A percentile compares a stretch with the other conserved stretches of the same genome.
These are phyloP conservation scores for Odontamblyopus rebecca DNA, from an alignment of 2,797 vertebrate genomes.

Conservation along the genomic window DNA sequence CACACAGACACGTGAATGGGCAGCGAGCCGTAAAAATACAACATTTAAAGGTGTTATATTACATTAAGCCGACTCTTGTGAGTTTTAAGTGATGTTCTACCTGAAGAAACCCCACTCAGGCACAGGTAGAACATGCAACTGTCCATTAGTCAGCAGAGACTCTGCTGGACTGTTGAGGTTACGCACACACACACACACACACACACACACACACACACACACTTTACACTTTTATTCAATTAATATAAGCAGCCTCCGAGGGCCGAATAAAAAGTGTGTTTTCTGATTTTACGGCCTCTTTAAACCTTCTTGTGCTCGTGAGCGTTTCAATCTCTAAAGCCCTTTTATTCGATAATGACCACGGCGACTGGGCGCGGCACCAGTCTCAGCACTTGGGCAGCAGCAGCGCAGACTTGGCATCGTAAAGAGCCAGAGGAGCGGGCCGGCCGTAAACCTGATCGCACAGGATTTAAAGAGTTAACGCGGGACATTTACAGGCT, in stretches of 20 bases:
- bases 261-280: slow-evolving; percentile 52
- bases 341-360: slow-evolving; percentile 71
- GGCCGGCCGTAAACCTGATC: slow-evolving; percentile 85
- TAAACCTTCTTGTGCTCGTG: slow-evolving; percentile 67
- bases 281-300: slow-evolving; percentile 67
- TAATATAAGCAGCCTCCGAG: slow-evolving; percentile 54
- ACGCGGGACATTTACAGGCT: slow-evolving; percentile 85
- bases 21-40: too few relatives aligned
- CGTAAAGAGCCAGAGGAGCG: slow-evolving; percentile 79
- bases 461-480: slow-evolving; percentile 81
- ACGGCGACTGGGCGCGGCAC: slow-evolving; percentile 42
- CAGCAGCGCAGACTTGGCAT: slow-evolving; percentile 71
- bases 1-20: too few relatives aligned
- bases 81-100: too few relatives aligned
- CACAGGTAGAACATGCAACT: slow-evolving; percentile 11
- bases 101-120: neutral
- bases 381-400: slow-evolving; percentile 47
- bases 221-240: slow-evolving; percentile 35
- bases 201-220: too few relatives aligned
- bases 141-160: too few relatives aligned
- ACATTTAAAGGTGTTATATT: too few relatives aligned
- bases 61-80: too few relatives aligned
- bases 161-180: too few relatives aligned
- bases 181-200: too few relatives aligned
- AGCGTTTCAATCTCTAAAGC: slow-evolving; percentile 57